Evolutionary conservation across 1,140 invertebrate genomes (phyloP).

Genomic region (Cataglyphis hispanica): DNA sequence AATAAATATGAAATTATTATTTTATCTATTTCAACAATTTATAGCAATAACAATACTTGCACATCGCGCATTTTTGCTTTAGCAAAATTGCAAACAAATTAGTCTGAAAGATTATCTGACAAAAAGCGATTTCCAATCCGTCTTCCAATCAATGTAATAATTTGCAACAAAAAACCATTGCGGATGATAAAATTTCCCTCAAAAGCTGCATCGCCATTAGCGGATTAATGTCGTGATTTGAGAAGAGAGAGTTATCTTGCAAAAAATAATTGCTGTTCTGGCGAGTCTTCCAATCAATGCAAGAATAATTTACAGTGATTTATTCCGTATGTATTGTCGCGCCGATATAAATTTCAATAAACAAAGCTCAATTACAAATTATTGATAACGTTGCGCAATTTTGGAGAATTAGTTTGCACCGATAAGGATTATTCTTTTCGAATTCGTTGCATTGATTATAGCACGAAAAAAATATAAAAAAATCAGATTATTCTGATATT

Average conservation of each 20-base stretch:
- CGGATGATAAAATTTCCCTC: slow-evolving; percentile 36
- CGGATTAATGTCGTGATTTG: slow-evolving; percentile 52
- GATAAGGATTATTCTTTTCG: neutral
- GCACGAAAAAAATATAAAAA: neutral
- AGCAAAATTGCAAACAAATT: slow-evolving; percentile 35
- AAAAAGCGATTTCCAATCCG: slow-evolving; percentile 49
- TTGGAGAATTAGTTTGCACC: neutral
- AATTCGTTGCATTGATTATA: neutral
- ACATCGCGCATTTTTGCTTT: neutral
- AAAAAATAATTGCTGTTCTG: slow-evolving; percentile 52
- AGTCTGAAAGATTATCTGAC: slow-evolving; percentile 47
- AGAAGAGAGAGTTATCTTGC: slow-evolving; percentile 57
- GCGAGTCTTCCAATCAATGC: slow-evolving; percentile 27
- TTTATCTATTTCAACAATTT: slow-evolving; percentile 4
- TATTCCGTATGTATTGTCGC: neutral
- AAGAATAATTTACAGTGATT: slow-evolving; percentile 30
- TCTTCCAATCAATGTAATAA: slow-evolving; percentile 57
- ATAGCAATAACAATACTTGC: slow-evolving; percentile 6
- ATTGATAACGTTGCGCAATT: slow-evolving; percentile 17
- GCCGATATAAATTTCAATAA: slow-evolving; percentile 5
- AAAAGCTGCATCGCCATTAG: slow-evolving; percentile 50
- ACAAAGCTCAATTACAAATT: neutral
- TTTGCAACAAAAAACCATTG: slow-evolving; percentile 56
- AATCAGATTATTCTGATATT: neutral
- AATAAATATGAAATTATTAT: slow-evolving; percentile 19